Percentiles rank a stretch among this genome's conserved stretches.
phyloP scores from a whole-genome alignment of 30 jellyfish, hydroid and myxozoan genomes.

The Aurelia coerulea region DNA sequence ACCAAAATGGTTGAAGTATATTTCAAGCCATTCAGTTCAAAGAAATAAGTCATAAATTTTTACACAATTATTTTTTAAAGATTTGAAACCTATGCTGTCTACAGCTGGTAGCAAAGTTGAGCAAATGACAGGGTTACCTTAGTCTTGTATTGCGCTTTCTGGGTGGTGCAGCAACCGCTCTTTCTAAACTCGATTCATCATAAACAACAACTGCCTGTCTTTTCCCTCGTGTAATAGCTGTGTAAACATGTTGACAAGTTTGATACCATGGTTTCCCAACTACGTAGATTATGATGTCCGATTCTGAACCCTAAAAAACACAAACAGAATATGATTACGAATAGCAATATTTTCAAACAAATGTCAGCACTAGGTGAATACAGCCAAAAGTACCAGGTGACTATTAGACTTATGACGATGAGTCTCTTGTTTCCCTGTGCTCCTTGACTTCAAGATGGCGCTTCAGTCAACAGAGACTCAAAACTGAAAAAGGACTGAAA shows the following conservation, averaged over 20 bases:
- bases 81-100: neutral
- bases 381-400: no score
- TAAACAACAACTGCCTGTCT: conserved; percentile 23
- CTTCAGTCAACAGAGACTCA: no score
- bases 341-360: no score
- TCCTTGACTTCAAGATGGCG: no score
- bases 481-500: no score
- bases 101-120: neutral
- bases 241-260: conserved; percentile 27
- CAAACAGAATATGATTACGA: neutral
- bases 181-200: conserved; percentile 23
- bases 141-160: conserved; percentile 9
- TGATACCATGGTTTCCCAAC: conserved; percentile 40
- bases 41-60: no score
- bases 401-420: no score
- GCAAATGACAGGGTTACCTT: neutral
- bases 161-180: conserved; percentile 18
- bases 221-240: conserved; percentile 29
- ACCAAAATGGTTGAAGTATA: no score
- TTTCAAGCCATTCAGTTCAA: no score
- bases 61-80: no score
- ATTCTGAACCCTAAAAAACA: conserved; percentile 9
- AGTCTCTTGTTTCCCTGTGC: no score
- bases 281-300: conserved; percentile 13
- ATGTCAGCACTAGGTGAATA: no score